Evolutionary conservation across 2,797 vertebrate genomes (phyloP), one percentile per base, ranked within the genome.

Genomic region (Mormyrus hasselquistii): DNA sequence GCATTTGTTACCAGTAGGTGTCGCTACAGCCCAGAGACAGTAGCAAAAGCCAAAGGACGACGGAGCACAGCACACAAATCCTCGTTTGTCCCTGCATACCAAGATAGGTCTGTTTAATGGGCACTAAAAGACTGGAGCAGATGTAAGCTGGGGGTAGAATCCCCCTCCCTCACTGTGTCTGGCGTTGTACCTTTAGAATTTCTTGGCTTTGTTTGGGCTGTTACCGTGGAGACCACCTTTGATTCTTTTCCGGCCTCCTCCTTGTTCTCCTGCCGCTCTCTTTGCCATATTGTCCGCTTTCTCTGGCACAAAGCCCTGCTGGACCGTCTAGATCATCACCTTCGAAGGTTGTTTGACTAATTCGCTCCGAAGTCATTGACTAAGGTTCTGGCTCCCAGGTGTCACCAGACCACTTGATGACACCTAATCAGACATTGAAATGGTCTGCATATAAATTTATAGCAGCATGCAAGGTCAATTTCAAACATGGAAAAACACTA

Each of bases 61-160:
- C 50, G 16, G 57, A 19, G 7, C 16, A 57, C 44, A 38, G 29
- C 1, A 2, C 4, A 16, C 29, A 55, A 34, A n/a, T 59, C 47
- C 82, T 49, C 59, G 53, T 41, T 57, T 87, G 52, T 16, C 83
- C 53, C 44, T 50, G 25, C 47, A 50, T 52, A 34, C 47, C 83
- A 50, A n/a, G 12, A 50, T 25, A 25, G 83, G 49, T 19, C 83
- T 87, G 59, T 87, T 89, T 89, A 87, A 89, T 89, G 86, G 79
- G 89, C 7, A 76, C 65, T 89, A 25, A 55, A 87, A 87, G 52
- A 76, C 41, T 55, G 53, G 85, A 25, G 34, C 89, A 89, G 44
- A 89, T 87, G 65, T 79, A 55, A 25, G 50, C 3, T 41, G 29
- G 52, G 50, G 50, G 14, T 19, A 57, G 22, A 57, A 44, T 3